Base-by-base conservation (phyloP, 2,888 invertebrate genomes). In the Scaptomyza caliginosa region DNA sequence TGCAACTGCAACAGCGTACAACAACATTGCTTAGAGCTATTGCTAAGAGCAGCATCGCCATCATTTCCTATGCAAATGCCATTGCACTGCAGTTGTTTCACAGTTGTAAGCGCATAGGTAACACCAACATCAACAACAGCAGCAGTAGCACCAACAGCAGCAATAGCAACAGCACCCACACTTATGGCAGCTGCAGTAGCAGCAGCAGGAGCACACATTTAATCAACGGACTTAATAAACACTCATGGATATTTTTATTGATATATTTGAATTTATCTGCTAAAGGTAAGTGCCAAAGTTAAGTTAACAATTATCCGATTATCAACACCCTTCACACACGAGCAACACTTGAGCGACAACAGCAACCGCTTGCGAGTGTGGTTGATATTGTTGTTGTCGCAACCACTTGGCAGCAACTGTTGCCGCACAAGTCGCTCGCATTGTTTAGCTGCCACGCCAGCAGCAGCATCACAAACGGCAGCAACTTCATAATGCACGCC, bases 191-290 rank as follows among this genome's bases (percentile, higher is more conserved):
- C 64, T 59, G 32, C 66, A 51, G 2, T 71, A 62, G 26, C 74
- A 66, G 28, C 69, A 73, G 62, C 74, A 77, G 78, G 71, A 74
- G 73, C 74, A 72, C 72, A 74, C 77, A 81, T 74, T 69, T 86
- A 79, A 78, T 89, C 65, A 88, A 90, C 76, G 85, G 89, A 88
- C 88, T 91, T 79, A 88, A 90, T 86, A 91, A 91, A 89, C 90
- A 90, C 89, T 91, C 90, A 88, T 91, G 90, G 90, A 91, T 91
- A 90, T 91, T 90, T 90, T 90, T 91, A 88, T 83, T 91, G 88
- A 90, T 91, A 83, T 91, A 91, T 88, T 90, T 91, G 88, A 91
- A 91, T 89, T 89, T 91, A 87, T 91, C 91, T 90, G 91, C 91
- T 87, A 90, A 90, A 90, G 90, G 91, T 91, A 80, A 91, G 91